phyloP scores from a whole-genome alignment of 92 coral and sea anemone genomes.

The Epizoanthus stellaris region DNA sequence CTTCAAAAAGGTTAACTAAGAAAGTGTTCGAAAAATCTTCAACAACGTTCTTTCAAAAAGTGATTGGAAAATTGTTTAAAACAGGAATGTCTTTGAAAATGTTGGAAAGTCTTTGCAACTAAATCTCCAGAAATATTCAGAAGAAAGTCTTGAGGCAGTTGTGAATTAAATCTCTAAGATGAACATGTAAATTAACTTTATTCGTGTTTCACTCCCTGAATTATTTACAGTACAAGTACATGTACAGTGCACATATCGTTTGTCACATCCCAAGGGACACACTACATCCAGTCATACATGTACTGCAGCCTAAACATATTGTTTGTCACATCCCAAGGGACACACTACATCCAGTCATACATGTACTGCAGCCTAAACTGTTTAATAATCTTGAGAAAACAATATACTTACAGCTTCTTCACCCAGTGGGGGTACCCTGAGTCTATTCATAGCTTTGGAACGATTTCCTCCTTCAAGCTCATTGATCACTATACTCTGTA shows the following conservation, averaged over 20 bases:
- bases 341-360: background rate
- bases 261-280: background rate
- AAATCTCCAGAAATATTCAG: too few relatives aligned
- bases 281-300: background rate
- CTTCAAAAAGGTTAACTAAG: too few relatives aligned
- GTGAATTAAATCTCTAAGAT: too few relatives aligned
- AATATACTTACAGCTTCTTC: constrained; percentile 64
- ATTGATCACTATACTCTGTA: constrained; percentile 85
- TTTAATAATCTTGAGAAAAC: background rate
- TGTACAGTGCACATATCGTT: background rate
- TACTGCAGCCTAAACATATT: background rate
- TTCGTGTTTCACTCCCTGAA: too few relatives aligned
- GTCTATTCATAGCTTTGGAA: constrained; percentile 97
- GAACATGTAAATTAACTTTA: too few relatives aligned
- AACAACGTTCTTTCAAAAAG: too few relatives aligned
- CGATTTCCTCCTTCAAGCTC: constrained; percentile 96
- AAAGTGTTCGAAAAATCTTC: too few relatives aligned
- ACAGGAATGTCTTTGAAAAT: too few relatives aligned
- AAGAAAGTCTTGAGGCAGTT: too few relatives aligned
- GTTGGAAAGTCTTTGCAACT: too few relatives aligned
- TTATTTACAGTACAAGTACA: too few relatives aligned
- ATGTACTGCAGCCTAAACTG: background rate
- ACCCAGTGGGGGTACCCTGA: constrained; percentile 95
- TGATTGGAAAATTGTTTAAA: too few relatives aligned
- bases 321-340: background rate